These are phyloP conservation scores for Sthenelais limicola DNA, from an alignment of 2,888 invertebrate species.

Conservation along the genomic window DNA sequence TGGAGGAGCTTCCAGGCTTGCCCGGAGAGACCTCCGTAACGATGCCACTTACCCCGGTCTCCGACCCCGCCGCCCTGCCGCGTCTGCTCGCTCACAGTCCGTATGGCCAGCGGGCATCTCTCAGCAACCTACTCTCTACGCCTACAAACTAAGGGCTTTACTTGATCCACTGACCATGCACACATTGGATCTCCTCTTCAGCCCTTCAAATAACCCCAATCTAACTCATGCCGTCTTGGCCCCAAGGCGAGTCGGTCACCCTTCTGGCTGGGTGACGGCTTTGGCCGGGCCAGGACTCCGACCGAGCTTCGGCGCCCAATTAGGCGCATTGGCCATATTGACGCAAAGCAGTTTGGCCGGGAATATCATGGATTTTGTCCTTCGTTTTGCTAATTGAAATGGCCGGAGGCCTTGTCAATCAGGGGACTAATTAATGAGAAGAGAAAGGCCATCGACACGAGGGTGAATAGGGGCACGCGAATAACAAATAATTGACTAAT, in stretches of 20 bases:
- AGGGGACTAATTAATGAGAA: conserved; percentile 17
- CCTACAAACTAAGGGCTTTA: conserved; percentile 33
- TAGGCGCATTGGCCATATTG: conserved; percentile 38
- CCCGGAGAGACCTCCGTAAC: conserved; percentile 18
- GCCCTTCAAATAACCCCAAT: conserved; percentile 35
- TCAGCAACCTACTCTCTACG: not conserved
- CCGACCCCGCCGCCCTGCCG: not conserved
- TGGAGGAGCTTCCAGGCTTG: conserved; percentile 9
- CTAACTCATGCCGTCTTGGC: not conserved
- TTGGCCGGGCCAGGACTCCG: not conserved
- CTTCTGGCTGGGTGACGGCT: not conserved
- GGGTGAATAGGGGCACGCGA: not conserved
- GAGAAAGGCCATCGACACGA: conserved; percentile 24
- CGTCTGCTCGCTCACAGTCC: not conserved
- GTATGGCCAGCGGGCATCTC: not conserved
- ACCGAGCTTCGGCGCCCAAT: conserved; percentile 16
- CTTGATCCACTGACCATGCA: conserved; percentile 37
- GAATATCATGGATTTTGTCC: not conserved
- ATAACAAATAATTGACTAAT: too few species aligned
- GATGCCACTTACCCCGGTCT: conserved; percentile 27
- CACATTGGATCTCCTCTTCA: not conserved
- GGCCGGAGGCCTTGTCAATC: conserved; percentile 31
- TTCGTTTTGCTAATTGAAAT: conserved; percentile 39
- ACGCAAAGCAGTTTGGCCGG: not conserved
- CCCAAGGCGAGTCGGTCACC: not conserved